Base-by-base conservation (phyloP, 2,797 vertebrate species). In the Premnoplex brunnescens region DNA sequence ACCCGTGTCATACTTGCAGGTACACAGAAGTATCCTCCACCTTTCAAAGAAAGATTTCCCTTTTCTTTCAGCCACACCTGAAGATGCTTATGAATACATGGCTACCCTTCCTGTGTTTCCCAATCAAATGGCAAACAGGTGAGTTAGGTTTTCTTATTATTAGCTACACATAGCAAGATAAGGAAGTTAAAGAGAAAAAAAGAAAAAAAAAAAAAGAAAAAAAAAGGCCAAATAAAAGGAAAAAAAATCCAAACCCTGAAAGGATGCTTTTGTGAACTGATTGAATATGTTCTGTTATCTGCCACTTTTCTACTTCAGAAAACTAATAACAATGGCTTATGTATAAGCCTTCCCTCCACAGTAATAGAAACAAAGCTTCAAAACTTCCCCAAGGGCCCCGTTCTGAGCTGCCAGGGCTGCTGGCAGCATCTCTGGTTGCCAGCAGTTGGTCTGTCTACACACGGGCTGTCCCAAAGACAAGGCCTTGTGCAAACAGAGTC, bases 381-480 rank as follows among this genome's bases (percentile, higher is more conserved):
- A 56, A 92, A 49, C n/a, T 78, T 67, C 46, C 74, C 64, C 5
- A 0, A 5, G 3, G 39, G 43, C 41, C 55, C 27, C 4, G 0
- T 67, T 73, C 52, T 64, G 73, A 87, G 67, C 82, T 23, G 39
- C 16, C 23, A 32, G 23, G 37, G 44, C 58, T 36, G 26, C 73
- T 34, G 62, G 27, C 41, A 48, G 37, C 11, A 0, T 14, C n/a
- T 58, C 37, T 39, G 13, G 0, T 7, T 0, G 0, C 13, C 74
- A 85, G 67, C n/a, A 7, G 34, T 43, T 18, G 5, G 4, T 60
- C 82, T 43, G 27, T 67, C 41, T 59, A 30, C 66, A 52, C 22
- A 52, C 7, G 17, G 30, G 32, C 46, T 92, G 54, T 27, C 78
- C 67, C 67, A 64, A 62, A 89, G 89, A 60, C 2, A 0, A 12